Base-by-base conservation (phyloP, 1,140 invertebrate genomes). In the Thaumetopoea pityocampa region DNA sequence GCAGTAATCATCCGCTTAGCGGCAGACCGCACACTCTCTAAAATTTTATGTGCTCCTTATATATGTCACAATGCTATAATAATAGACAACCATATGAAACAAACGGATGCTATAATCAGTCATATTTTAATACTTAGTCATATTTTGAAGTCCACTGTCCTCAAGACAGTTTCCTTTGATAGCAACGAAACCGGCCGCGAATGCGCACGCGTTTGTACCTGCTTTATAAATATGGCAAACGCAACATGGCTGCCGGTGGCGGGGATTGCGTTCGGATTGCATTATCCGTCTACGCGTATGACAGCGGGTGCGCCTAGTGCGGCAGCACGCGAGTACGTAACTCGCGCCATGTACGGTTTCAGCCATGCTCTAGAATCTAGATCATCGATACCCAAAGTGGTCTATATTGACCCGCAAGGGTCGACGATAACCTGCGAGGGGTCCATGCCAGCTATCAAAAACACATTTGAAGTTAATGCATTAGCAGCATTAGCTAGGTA, bases 281-380 rank as follows among this genome's bases (percentile, higher is more conserved):
- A 38, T 24, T 38, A 38, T 38, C 26, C 36, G 29, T 36, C 19
- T 40, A 14, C 35, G 35, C n/a, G n/a, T n/a, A n/a, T n/a, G n/a
- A 40, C 26, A 47, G 12, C 33, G 51, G 46, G 38, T 56, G 34
- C 32, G 45, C 27, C 42, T n/a, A n/a, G n/a, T n/a, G n/a, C n/a
- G n/a, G n/a, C n/a, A n/a, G n/a, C n/a, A n/a, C n/a, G n/a, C n/a
- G 22, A 22, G 38, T 60, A 60, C 57, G 52, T 60, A 45, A 51
- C 45, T 9, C 27, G 29, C 16, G 9, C 32, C 56, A 50, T 40
- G 57, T 36, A 38, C 28, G 28, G 18, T 41, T 41, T 23, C 23
- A 41, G 23, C 29, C 17, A 29, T 18, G 36, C 19, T 29, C n/a
- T n/a, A n/a, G n/a, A n/a, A 35, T 20, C 20, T 35, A 20, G 26